Evolutionary conservation across 2,888 invertebrate species (phyloP), one percentile per base, ranked within the genome.

Genomic region (Amphipyra berbera): DNA sequence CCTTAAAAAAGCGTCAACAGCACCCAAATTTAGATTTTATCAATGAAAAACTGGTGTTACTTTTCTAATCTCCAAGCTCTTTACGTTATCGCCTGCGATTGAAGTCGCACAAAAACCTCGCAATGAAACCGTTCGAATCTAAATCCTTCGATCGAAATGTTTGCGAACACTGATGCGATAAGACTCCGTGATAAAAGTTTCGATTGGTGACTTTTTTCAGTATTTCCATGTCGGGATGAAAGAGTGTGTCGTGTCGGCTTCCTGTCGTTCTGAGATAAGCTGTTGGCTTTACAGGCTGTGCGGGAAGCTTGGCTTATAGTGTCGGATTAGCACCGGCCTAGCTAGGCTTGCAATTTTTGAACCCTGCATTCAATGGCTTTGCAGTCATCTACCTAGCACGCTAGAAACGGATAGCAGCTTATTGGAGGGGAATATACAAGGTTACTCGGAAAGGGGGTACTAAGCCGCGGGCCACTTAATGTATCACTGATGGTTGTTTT

Each of bases 121-220:
- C 33, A 14, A 13, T 13, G 52, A 41, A 47, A 21, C 44, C 37
- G 21, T 42, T 69, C 21, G 21, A 41, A 63, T 54, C 47, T 60
- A 62, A 73, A 59, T 50, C 50, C 38, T 15, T 6, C 15, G 44
- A 49, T 42, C 42, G 40, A 49, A 45, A 73, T 57, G 46, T 55
- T 73, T 42, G 58, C 63, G 47, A 47, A 72, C 58, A 63, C 21
- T 53, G 52, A 53, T 33, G 27, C 38, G 50, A 63, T 72, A 48
- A 50, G 13, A 27, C 7, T 48, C 3, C 12, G 37, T 14, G 65
- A 57, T 71, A 56, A 64, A 71, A 57, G 33, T 41, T 54, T 30
- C 50, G 12, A 53, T 46, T 40, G 47, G 38, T 30, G 30, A 7
- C 33, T 40, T 7, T 45, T 60, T 55, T 54, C 38, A 21, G 48